A percentile compares a stretch with the other conserved stretches of the same genome.
Conservation (phyloP, 2,888 invertebrate genomes). For the Cataglyphis albicans region DNA sequence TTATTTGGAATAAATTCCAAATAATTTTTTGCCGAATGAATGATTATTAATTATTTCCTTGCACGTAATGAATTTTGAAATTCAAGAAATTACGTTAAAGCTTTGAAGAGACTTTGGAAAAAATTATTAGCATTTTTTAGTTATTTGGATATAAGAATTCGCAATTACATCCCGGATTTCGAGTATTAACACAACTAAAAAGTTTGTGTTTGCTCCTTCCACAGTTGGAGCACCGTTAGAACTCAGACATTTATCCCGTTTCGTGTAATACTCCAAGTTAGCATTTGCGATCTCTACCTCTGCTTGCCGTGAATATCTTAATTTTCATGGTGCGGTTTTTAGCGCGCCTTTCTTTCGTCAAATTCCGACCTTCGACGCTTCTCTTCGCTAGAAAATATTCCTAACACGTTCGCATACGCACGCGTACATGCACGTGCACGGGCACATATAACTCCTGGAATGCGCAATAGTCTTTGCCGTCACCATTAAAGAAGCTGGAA, state of each 20-base stretch:
- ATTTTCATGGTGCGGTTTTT: conserved; percentile 31
- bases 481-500: conserved; percentile 44
- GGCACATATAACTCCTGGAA: conserved; percentile 28
- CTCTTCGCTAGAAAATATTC: conserved; percentile 46
- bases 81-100: neutral
- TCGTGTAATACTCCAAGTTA: neutral
- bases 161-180: neutral
- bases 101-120: neutral
- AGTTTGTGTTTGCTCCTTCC: neutral
- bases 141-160: neutral
- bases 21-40: neutral
- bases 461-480: conserved; percentile 45
- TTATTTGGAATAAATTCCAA: neutral
- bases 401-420: conserved; percentile 9
- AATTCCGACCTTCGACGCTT: conserved; percentile 29
- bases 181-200: neutral
- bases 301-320: conserved; percentile 27
- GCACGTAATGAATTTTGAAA: neutral
- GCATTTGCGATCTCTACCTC: conserved; percentile 4
- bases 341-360: conserved; percentile 47
- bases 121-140: neutral
- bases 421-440: conserved; percentile 19
- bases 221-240: conserved; percentile 4
- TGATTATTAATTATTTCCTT: neutral
- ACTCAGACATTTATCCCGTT: conserved; percentile 5